Conservation (phyloP, 2,113 vertebrate species). For the Anseranas semipalmata region DNA sequence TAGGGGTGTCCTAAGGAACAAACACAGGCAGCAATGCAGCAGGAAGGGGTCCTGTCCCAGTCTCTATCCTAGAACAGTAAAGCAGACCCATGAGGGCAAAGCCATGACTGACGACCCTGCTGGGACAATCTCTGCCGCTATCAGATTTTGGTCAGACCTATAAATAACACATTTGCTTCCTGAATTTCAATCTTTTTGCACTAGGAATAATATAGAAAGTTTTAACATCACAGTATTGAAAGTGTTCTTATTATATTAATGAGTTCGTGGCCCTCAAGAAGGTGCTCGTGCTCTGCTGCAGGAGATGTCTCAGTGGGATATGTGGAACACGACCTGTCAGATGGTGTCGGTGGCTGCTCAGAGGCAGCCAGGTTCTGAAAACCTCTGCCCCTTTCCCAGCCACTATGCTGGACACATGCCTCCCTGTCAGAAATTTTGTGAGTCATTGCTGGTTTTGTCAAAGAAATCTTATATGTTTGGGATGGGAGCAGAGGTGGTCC, state of each 20-base stretch:
- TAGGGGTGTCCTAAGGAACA: not conserved
- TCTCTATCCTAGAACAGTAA: not conserved
- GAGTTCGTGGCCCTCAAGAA: not conserved
- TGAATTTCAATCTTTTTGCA: not conserved
- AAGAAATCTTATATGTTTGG: not conserved
- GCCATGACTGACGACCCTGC: not conserved
- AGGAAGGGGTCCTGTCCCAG: not conserved
- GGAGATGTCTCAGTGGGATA: not conserved
- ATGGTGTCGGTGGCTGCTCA: rapidly evolving
- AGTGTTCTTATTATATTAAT: not conserved
- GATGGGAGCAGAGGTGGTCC: not conserved
- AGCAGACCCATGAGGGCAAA: not conserved
- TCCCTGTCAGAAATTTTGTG: not conserved
- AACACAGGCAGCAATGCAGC: not conserved
- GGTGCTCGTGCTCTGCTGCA: not conserved
- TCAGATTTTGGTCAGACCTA: not conserved
- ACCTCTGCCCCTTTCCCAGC: not conserved
- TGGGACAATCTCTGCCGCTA: not conserved
- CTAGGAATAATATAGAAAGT: rapidly evolving
- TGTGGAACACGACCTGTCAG: not conserved
- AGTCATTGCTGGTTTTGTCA: not conserved
- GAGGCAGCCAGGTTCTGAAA: not conserved
- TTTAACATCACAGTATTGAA: not conserved
- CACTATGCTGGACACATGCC: not conserved
- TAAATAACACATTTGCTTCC: not conserved